Evolutionary conservation across 2,888 invertebrate species (phyloP).

Genomic region (Brachyptera risi): DNA sequence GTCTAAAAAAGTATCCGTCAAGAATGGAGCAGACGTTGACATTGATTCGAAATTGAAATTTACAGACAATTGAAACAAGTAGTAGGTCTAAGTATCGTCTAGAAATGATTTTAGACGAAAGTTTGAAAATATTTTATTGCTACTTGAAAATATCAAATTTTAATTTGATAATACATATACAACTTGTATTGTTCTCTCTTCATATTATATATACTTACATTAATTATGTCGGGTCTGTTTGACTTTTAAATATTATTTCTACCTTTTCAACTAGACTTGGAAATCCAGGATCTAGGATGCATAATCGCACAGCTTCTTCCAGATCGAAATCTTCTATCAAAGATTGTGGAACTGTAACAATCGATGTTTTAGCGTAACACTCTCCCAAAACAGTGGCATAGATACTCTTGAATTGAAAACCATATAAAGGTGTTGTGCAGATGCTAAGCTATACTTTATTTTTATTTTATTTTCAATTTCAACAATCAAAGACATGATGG

Average conservation of each 20-base stretch:
- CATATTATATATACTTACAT: slow-evolving; percentile 5
- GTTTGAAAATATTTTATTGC: background rate
- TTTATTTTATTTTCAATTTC: too few species aligned
- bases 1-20: background rate
- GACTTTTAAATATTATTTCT: slow-evolving; percentile 26
- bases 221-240: too few species aligned
- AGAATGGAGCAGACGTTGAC: background rate
- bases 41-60: background rate
- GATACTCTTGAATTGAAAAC: too few species aligned
- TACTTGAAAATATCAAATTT: background rate
- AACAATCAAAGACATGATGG: too few species aligned
- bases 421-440: too few species aligned
- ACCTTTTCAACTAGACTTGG: slow-evolving; percentile 32
- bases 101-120: background rate
- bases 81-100: background rate
- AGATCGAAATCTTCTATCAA: slow-evolving; percentile 29
- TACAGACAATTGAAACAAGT: background rate
- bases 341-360: slow-evolving; percentile 4
- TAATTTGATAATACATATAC: too few species aligned
- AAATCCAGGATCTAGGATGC: slow-evolving; percentile 35
- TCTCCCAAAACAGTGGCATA: too few species aligned
- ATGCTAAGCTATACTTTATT: too few species aligned
- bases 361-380: too few species aligned
- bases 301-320: slow-evolving; percentile 33
- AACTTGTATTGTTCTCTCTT: slow-evolving; percentile 1